Evolutionary conservation across 1,140 invertebrate genomes (phyloP).

Genomic region (Atta colombica): DNA sequence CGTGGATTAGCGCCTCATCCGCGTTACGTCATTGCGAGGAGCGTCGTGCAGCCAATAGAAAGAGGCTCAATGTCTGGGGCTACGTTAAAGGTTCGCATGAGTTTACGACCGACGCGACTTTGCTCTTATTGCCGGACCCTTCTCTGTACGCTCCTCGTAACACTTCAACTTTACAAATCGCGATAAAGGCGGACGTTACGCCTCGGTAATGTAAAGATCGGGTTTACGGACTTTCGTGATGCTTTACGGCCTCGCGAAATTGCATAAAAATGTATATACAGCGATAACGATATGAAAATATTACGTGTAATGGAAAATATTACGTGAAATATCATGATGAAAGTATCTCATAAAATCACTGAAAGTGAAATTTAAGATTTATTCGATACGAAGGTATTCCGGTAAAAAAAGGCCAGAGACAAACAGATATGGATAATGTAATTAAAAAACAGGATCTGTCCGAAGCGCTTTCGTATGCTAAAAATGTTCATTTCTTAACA

Average conservation of each 20-base stretch:
- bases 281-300: constrained; percentile 70
- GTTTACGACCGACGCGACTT: constrained; percentile 71
- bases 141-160: constrained; percentile 74
- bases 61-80: constrained; percentile 42
- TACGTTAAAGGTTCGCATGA: constrained; percentile 68
- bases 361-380: constrained; percentile 19
- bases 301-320: constrained; percentile 65
- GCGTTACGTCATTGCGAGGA: constrained; percentile 69
- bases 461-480: constrained; percentile 10
- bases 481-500: not conserved
- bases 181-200: constrained; percentile 76
- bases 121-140: constrained; percentile 73
- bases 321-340: constrained; percentile 17
- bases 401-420: not conserved
- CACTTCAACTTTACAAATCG: constrained; percentile 75
- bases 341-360: constrained; percentile 5
- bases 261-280: constrained; percentile 44
- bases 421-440: not conserved
- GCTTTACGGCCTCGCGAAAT: constrained; percentile 70
- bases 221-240: constrained; percentile 71
- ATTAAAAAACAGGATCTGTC: constrained; percentile 25
- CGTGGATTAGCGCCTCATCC: constrained; percentile 73
- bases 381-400: constrained; percentile 7
- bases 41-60: constrained; percentile 66
- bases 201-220: constrained; percentile 70